Evolutionary conservation across 1,140 invertebrate genomes (phyloP).

Genomic region (Druon quercuslanigerum): DNA sequence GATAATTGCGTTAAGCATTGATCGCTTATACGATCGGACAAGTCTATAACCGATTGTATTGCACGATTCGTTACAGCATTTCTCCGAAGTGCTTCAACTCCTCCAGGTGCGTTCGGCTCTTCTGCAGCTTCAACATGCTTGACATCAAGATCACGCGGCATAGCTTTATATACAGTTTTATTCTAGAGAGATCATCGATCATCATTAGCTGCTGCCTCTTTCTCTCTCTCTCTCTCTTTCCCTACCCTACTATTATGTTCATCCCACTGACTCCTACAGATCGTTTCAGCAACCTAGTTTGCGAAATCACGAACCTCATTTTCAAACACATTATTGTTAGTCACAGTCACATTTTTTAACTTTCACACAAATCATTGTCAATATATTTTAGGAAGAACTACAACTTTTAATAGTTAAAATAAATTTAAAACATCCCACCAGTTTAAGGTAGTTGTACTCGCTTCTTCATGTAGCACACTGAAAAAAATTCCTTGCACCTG

Average conservation of each 20-base stretch:
- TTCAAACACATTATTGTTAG: too few species aligned
- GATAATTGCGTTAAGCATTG: constrained; percentile 26
- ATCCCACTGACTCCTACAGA: background rate
- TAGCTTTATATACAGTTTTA: constrained; percentile 10
- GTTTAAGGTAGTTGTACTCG: too few species aligned
- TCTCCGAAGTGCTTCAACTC: constrained; percentile 11
- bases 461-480: too few species aligned
- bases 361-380: too few species aligned
- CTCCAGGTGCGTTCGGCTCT: constrained; percentile 20
- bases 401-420: too few species aligned
- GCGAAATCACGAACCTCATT: too few species aligned
- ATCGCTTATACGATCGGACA: constrained; percentile 25
- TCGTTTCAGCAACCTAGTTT: too few species aligned
- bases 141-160: constrained; percentile 18
- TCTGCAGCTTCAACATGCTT: constrained; percentile 22
- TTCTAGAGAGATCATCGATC: constrained; percentile 24
- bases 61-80: constrained; percentile 27
- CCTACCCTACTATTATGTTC: background rate
- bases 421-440: too few species aligned
- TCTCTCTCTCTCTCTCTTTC: constrained; percentile 18
- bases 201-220: constrained; percentile 2
- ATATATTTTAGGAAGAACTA: too few species aligned
- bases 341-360: too few species aligned
- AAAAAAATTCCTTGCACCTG: too few species aligned
- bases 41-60: constrained; percentile 28